phyloP scores from a whole-genome alignment of 2,113 vertebrate genomes.

The Alaudala cheleensis region DNA sequence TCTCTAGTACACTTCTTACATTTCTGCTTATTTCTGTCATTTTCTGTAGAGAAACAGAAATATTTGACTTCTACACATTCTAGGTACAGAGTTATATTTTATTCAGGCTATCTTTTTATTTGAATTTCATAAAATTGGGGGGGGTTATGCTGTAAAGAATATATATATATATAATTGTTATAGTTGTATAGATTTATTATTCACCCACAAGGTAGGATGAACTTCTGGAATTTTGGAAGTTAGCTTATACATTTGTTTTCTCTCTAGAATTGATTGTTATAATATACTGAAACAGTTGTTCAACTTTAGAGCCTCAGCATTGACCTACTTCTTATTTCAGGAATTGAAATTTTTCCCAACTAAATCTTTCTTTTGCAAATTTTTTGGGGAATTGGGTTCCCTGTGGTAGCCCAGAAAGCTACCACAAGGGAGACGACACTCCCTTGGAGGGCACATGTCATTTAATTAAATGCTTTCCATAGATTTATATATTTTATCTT shows the following conservation, averaged over 20 bases:
- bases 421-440: too few relatives aligned
- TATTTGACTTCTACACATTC: not conserved
- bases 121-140: not conserved
- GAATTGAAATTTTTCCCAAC: not conserved
- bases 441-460: too few relatives aligned
- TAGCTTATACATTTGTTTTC: not conserved
- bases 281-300: not conserved
- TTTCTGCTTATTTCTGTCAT: not conserved
- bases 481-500: too few relatives aligned
- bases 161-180: not conserved
- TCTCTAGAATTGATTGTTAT: not conserved
- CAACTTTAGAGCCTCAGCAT: not conserved
- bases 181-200: not conserved
- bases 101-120: not conserved
- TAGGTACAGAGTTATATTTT: not conserved
- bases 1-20: not conserved
- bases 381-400: not conserved
- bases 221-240: not conserved
- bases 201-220: not conserved
- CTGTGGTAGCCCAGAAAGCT: too few relatives aligned
- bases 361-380: not conserved
- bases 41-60: not conserved
- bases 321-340: rapidly evolving
- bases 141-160: not conserved
- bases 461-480: too few relatives aligned